These are phyloP conservation scores for Pogonomyrmex barbatus DNA, from an alignment of 1,140 invertebrate genomes.

Conservation along the genomic window DNA sequence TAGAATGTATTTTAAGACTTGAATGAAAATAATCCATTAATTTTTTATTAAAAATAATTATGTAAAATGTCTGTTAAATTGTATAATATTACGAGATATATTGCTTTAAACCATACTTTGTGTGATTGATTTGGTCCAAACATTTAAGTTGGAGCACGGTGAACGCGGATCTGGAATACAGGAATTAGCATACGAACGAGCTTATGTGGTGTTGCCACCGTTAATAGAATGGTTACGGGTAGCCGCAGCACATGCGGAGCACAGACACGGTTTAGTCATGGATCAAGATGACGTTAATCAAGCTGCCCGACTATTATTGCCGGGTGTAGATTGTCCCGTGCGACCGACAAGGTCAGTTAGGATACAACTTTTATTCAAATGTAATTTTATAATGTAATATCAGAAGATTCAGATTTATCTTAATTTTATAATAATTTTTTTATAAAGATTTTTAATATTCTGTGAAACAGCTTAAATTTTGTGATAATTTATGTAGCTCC, in stretches of 20 bases:
- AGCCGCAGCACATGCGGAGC: slow-evolving; percentile 92
- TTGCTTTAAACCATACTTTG: neutral
- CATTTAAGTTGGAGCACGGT: slow-evolving; percentile 88
- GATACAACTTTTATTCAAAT: neutral
- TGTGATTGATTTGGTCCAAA: neutral
- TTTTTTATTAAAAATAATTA: neutral
- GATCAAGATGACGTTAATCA: slow-evolving; percentile 96
- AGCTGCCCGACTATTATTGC: slow-evolving; percentile 93
- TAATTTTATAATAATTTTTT: slow-evolving; percentile 7
- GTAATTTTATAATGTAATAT: neutral
- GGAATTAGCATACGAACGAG: slow-evolving; percentile 94
- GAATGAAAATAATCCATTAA: neutral
- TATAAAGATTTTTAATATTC: neutral
- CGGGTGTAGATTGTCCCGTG: slow-evolving; percentile 95
- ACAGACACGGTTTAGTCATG: slow-evolving; percentile 91
- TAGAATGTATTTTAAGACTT: slow-evolving; percentile 65
- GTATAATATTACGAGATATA: neutral
- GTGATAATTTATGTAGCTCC: slow-evolving; percentile 78
- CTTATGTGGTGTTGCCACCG: slow-evolving; percentile 94
- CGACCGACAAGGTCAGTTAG: slow-evolving; percentile 87
- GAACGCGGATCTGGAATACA: slow-evolving; percentile 88
- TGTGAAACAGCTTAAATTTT: neutral
- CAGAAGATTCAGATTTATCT: neutral
- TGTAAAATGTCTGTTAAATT: neutral
- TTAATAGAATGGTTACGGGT: slow-evolving; percentile 95